Evolutionary conservation across 2,888 invertebrate species (phyloP).

Genomic region (Nesidiocoris tenuis): DNA sequence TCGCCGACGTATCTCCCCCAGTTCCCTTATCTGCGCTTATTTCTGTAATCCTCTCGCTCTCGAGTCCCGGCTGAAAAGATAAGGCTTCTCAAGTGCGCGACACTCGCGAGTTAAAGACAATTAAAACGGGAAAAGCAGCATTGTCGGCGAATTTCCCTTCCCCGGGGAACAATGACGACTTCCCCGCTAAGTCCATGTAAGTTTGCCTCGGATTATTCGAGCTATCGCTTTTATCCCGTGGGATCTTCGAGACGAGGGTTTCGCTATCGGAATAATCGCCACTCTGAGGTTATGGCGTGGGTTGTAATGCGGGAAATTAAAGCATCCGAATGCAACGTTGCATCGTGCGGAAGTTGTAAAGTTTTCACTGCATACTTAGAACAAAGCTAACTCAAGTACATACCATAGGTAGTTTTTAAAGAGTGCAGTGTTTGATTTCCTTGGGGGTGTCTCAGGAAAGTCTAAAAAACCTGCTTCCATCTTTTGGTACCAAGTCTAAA

Average conservation of each 20-base stretch:
- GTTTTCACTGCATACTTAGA: no score
- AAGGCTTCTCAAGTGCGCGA: slow-evolving; percentile 3
- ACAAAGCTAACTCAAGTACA: no score
- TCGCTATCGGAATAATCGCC: neutral
- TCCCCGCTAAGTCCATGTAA: neutral
- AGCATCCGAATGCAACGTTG: neutral
- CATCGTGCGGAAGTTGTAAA: no score
- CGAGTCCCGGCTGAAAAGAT: neutral
- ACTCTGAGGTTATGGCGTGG: neutral
- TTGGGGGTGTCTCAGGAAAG: no score
- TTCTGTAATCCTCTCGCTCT: neutral
- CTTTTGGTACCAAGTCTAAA: no score
- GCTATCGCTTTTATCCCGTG: neutral
- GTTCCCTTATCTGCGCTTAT: no score
- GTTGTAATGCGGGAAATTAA: neutral
- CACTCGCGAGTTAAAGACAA: neutral
- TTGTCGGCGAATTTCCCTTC: neutral
- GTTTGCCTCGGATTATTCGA: neutral
- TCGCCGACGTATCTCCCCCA: slow-evolving; percentile 31
- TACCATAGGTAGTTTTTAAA: no score
- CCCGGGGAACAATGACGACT: neutral
- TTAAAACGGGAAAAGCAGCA: neutral
- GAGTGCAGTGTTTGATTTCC: no score
- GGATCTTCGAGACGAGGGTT: neutral
- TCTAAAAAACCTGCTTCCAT: no score